Conservation (phyloP, 2,797 vertebrate species). For the Rhadinocentrus ornatus region DNA sequence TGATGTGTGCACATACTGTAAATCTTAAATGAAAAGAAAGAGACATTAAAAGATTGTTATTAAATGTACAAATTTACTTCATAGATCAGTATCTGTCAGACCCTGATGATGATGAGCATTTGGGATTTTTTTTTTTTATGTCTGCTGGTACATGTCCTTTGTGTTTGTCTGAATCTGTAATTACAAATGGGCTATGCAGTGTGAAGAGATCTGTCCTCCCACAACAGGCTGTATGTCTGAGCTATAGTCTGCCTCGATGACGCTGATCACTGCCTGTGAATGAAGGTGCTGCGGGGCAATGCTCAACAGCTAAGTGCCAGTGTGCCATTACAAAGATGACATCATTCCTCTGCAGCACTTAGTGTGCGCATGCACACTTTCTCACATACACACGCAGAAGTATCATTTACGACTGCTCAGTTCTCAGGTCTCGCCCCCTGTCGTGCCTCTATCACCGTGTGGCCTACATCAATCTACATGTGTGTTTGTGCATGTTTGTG, state of each 20-base stretch:
- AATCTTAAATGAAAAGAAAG: conserved; percentile 12
- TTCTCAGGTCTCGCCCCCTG: conserved; percentile 64
- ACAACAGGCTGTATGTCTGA: conserved; percentile 59
- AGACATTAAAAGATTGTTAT: background rate
- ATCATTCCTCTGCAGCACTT: conserved; percentile 84
- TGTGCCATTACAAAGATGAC: conserved; percentile 82
- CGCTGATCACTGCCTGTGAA: conserved; percentile 71
- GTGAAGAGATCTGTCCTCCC: conserved; percentile 54
- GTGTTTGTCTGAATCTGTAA: conserved; percentile 36
- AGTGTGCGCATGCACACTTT: conserved; percentile 42
- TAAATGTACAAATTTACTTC: background rate
- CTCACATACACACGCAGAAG: conserved; percentile 27
- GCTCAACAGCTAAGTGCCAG: conserved; percentile 67
- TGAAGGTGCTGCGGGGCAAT: conserved; percentile 70
- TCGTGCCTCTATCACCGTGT: conserved; percentile 65
- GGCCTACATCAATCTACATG: conserved; percentile 63
- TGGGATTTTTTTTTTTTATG: conserved; percentile 1
- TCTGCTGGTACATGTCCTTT: conserved; percentile 9
- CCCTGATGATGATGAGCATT: background rate
- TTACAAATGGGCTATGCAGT: conserved; percentile 37
- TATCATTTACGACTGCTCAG: conserved; percentile 66
- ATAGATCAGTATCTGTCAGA: conserved; percentile 1
- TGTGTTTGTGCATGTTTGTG: conserved; percentile 41
- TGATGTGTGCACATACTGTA: conserved; percentile 27
- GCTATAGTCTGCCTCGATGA: conserved; percentile 68